Percentiles rank a stretch among this genome's conserved stretches.
These are phyloP conservation scores for Sceloporus undulatus DNA, from an alignment of 2,113 vertebrate genomes.

Conservation along the genomic window DNA sequence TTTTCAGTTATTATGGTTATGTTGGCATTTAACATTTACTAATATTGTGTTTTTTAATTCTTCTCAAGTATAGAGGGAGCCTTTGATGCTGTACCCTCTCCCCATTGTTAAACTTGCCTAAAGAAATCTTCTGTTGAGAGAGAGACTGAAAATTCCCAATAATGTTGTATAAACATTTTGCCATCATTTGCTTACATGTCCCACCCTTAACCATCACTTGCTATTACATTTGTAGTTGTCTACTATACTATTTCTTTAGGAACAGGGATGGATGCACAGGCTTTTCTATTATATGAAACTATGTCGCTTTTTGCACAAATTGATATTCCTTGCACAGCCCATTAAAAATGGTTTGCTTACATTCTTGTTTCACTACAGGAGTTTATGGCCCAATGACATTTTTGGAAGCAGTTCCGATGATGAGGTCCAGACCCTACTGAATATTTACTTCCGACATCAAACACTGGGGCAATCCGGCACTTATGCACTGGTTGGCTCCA, in stretches of 20 bases:
- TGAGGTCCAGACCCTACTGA: constrained; percentile 94
- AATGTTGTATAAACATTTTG: not conserved
- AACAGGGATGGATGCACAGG: not conserved
- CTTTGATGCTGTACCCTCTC: not conserved
- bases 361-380: constrained; percentile 79
- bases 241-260: not conserved
- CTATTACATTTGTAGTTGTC: not conserved
- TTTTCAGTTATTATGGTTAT: not conserved
- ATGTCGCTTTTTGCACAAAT: too few species aligned
- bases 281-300: not conserved
- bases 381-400: constrained; percentile 93
- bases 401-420: constrained; percentile 93
- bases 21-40: not conserved
- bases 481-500: constrained; percentile 94
- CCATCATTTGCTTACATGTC: too few species aligned
- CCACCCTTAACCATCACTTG: not conserved
- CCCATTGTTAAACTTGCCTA: not conserved
- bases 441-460: constrained; percentile 97
- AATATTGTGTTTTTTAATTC: not conserved
- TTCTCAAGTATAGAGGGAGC: not conserved
- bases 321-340: not conserved
- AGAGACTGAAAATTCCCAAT: not conserved
- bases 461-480: constrained; percentile 95
- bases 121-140: not conserved
- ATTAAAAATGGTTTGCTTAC: not conserved